Base-by-base conservation (phyloP, 2,797 vertebrate genomes). In the Pseudomugil tenellus region DNA sequence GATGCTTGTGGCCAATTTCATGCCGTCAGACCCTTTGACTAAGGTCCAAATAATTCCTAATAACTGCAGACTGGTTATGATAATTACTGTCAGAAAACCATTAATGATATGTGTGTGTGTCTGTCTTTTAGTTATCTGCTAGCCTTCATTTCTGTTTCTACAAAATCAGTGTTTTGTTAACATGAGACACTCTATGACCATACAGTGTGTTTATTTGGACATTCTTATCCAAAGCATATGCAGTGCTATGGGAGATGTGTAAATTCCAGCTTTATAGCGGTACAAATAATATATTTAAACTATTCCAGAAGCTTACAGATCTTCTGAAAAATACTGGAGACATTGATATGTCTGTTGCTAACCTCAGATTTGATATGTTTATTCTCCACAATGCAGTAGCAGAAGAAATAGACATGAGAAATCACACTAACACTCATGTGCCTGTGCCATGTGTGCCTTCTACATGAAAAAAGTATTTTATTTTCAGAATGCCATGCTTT, bases 1-100 rank as follows among this genome's bases (percentile, higher is more conserved):
- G 80, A 86, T 77, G 66, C 68, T 85, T 89, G 87, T 77, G 82
- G 86, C 65, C 78, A 62, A 66, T 58, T 70, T 21, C 65, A 76
- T 67, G 35, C 63, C 60, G 72, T 76, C 74, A 65, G 62, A 55
- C 52, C 9, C 56, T 81, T 79, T 72, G 46, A 64, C 74, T 57
- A n/a, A 58, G 58, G 29, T 71, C 56, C 19, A 83, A 79, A 80
- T 79, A 72, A 79, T 67, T 69, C 25, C 57, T 80, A 79, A 77
- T 77, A 79, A 70, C 60, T 76, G 48, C 53, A 35, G 32, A 72
- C 70, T 53, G 51, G 48, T 31, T 55, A 48, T 66, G 79, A 80
- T 70, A 58, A 72, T 25, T 67, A 17, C 8, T 85, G 85, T 83
- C 77, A 48, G 55, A 67, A 28, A 54, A 67, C 57, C 63, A 62